phyloP scores from a whole-genome alignment of 2,797 vertebrate species.

The Sylvia borin region DNA sequence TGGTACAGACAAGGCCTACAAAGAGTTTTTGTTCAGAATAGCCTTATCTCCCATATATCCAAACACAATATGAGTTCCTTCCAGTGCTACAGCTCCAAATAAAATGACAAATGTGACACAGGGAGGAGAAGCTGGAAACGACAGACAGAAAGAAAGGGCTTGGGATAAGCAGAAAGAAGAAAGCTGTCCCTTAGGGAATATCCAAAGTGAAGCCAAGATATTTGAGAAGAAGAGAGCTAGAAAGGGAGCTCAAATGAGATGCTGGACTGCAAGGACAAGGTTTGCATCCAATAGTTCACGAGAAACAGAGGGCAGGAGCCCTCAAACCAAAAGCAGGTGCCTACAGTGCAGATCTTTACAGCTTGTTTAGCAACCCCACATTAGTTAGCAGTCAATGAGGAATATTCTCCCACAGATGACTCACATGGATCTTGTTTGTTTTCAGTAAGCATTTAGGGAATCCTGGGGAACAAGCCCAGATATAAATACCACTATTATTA shows the following conservation, averaged over 20 bases:
- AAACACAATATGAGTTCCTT: not conserved
- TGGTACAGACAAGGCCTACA: slow-evolving; percentile 37
- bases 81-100: not conserved
- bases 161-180: not conserved
- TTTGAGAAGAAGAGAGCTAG: not conserved
- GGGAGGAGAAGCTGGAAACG: not conserved
- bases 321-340: not conserved
- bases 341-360: not conserved
- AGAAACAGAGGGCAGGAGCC: not conserved
- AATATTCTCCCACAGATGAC: not conserved
- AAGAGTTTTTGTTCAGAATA: slow-evolving; percentile 17
- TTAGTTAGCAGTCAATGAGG: not conserved
- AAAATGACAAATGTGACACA: not conserved
- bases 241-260: not conserved
- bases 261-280: not conserved
- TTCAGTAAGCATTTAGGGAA: not conserved
- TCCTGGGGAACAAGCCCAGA: not conserved
- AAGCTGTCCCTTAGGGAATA: not conserved
- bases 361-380: not conserved
- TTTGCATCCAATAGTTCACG: fast-evolving
- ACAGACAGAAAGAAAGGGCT: not conserved
- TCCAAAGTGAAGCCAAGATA: not conserved
- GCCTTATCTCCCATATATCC: not conserved
- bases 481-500: not conserved
- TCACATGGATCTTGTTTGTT: not conserved